Evolutionary conservation across 2,113 vertebrate species (phyloP).

Genomic region (Tympanuchus pallidicinctus): DNA sequence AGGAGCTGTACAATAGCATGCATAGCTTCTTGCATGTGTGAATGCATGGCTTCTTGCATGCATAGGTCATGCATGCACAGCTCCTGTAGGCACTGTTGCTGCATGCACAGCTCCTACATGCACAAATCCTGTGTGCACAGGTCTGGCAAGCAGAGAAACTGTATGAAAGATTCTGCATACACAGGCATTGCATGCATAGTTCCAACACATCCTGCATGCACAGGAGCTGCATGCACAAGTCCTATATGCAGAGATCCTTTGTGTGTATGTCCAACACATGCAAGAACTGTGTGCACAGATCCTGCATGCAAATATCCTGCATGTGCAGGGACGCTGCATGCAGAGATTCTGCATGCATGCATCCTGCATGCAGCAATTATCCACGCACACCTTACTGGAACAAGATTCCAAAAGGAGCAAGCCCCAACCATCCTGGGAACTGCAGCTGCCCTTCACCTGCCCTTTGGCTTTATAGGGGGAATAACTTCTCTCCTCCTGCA

Average conservation of each 20-base stretch:
- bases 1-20: neutral
- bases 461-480: neutral
- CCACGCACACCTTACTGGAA: accelerated
- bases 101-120: accelerated
- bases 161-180: accelerated
- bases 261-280: accelerated
- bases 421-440: neutral
- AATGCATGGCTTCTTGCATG: too few relatives aligned
- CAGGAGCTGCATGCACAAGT: too few relatives aligned
- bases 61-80: too few relatives aligned
- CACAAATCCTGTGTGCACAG: accelerated
- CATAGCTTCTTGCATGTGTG: neutral
- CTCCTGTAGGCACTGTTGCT: accelerated
- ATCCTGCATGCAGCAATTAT: too few relatives aligned
- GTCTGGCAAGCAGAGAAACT: too few relatives aligned
- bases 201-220: neutral
- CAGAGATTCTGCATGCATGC: neutral
- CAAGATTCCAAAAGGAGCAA: neutral
- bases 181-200: neutral
- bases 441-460: accelerated
- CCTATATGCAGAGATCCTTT: neutral
- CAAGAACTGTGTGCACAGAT: too few relatives aligned
- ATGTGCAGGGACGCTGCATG: too few relatives aligned
- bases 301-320: neutral
- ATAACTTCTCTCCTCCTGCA: neutral